phyloP scores from a whole-genome alignment of 2,888 invertebrate genomes.

The Bruchidius siliquastri region DNA sequence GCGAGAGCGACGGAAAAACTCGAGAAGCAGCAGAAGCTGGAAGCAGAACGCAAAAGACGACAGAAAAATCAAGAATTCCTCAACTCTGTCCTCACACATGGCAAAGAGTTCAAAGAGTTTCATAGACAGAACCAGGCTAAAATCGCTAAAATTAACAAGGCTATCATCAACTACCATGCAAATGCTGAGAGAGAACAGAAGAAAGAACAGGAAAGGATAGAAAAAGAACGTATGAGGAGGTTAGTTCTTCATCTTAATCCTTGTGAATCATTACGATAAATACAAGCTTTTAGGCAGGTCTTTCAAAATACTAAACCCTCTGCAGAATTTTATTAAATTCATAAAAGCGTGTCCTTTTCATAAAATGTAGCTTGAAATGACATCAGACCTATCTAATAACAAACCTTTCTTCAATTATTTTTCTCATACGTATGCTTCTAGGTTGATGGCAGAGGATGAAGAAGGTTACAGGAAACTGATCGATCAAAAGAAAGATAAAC shows the following conservation, averaged over 20 bases:
- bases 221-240: conserved; percentile 96
- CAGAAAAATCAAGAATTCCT: conserved; percentile 99
- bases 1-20: conserved; percentile 97
- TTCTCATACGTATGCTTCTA: conserved; percentile 32
- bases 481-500: conserved; percentile 99
- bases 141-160: conserved; percentile 87
- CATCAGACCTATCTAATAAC: too few relatives aligned
- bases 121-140: conserved; percentile 87
- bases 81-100: conserved; percentile 91
- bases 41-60: conserved; percentile 92
- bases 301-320: too few relatives aligned
- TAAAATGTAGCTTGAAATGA: too few relatives aligned
- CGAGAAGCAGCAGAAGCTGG: conserved; percentile 98
- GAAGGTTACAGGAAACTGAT: conserved; percentile 98
- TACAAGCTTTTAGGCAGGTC: too few relatives aligned
- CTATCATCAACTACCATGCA: conserved; percentile 94
- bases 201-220: conserved; percentile 98
- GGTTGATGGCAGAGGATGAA: conserved; percentile 99
- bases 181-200: conserved; percentile 98
- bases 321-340: too few relatives aligned
- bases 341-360: too few relatives aligned
- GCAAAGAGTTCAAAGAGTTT: conserved; percentile 96
- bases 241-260: conserved; percentile 23
- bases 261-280: too few relatives aligned
- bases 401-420: too few relatives aligned